Conservation (phyloP, 2,113 vertebrate species). For the Ciconia stormi region DNA sequence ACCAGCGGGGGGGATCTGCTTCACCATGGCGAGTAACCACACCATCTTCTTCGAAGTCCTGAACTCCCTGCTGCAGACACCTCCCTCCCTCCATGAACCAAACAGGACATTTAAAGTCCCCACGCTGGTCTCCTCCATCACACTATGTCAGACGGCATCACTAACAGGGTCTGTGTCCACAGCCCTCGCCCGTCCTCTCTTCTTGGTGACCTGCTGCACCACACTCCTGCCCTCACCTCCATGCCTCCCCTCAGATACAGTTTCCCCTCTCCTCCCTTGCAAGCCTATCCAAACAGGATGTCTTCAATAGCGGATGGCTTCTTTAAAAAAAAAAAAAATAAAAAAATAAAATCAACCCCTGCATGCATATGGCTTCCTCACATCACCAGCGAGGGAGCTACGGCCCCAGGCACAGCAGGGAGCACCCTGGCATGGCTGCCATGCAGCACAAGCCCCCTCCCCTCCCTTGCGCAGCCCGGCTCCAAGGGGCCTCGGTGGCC, state of each 20-base stretch:
- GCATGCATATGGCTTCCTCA: background rate
- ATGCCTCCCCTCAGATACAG: background rate
- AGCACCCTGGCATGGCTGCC: background rate
- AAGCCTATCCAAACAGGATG: background rate
- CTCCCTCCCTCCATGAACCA: background rate
- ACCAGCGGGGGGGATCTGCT: fast-evolving
- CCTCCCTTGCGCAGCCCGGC: background rate
- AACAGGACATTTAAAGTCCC: background rate
- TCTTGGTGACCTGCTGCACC: background rate
- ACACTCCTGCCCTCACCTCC: background rate
- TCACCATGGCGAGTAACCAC: fast-evolving
- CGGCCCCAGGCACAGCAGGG: fast-evolving
- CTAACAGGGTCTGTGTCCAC: background rate
- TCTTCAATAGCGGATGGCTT: background rate
- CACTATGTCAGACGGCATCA: background rate
- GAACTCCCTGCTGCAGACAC: background rate
- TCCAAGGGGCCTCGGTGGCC: background rate
- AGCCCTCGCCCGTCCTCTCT: background rate
- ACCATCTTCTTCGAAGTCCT: background rate
- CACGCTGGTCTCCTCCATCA: background rate
- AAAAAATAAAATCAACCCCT: background rate
- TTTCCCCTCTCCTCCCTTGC: background rate
- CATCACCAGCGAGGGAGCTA: fast-evolving
- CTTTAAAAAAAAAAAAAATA: background rate
- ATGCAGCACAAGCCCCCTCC: fast-evolving